Conservation (phyloP, 2,888 invertebrate species). For the Acanthosepion pharaonis region DNA sequence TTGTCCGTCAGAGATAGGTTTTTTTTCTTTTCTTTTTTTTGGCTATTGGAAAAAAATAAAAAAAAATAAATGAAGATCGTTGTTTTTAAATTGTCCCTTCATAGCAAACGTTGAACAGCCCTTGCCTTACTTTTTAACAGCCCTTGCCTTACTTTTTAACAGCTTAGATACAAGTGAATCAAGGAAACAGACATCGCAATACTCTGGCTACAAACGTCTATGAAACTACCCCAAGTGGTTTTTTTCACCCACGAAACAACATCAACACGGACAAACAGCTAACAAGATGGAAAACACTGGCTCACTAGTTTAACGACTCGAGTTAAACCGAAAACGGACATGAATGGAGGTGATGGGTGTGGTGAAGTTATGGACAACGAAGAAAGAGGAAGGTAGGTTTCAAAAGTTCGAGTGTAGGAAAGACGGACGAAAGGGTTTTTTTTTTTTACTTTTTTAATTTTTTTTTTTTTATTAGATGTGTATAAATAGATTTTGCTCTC, state of each 20-base stretch:
- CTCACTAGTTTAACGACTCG: neutral
- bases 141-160: too few species aligned
- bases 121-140: neutral
- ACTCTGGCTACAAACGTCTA: neutral
- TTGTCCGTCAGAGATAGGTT: too few species aligned
- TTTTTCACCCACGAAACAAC: constrained; percentile 1
- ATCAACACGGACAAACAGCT: neutral
- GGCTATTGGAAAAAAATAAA: too few species aligned
- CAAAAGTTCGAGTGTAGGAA: neutral
- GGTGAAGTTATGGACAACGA: neutral
- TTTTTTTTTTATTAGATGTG: neutral
- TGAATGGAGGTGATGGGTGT: neutral
- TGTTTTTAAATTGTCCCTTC: neutral
- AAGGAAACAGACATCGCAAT: neutral
- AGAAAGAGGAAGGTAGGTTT: neutral
- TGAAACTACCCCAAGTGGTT: neutral
- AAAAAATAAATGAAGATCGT: too few species aligned
- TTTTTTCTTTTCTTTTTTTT: too few species aligned
- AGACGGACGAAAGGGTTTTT: neutral
- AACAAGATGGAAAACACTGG: neutral
- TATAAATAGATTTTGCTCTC: neutral
- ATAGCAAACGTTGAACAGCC: neutral
- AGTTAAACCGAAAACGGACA: neutral
- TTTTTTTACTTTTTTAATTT: too few species aligned
- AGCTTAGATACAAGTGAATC: neutral